A percentile compares a stretch with the other conserved stretches of the same genome.
Evolutionary conservation across 2,797 vertebrate genomes (phyloP).

Genomic region (Lepilemur ruficaudatus): DNA sequence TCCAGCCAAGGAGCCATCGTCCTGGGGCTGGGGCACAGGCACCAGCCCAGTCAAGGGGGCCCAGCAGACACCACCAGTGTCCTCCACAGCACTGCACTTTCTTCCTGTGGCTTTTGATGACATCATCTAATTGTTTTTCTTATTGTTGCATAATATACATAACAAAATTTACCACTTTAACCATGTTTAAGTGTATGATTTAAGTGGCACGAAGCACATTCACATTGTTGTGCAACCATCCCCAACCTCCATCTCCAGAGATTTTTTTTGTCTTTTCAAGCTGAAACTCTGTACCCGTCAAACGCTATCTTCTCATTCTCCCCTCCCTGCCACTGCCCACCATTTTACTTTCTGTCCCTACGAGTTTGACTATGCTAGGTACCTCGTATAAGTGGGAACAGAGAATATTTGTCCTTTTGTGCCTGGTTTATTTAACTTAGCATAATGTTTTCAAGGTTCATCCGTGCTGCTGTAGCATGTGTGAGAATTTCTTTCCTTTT

Average conservation of each 20-base stretch:
- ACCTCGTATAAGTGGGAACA: not conserved
- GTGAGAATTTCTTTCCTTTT: not conserved
- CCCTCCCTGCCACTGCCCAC: rapidly evolving
- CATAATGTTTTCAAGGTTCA: not conserved
- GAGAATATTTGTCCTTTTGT: not conserved
- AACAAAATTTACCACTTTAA: not conserved
- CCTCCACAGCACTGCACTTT: not conserved
- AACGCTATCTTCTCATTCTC: not conserved
- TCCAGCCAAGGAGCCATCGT: not conserved
- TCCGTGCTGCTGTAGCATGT: not conserved
- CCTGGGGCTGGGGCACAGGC: too few relatives aligned
- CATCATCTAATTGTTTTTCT: not conserved
- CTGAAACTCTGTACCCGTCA: not conserved
- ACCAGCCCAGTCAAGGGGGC: not conserved
- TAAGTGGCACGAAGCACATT: not conserved
- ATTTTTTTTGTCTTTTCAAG: not conserved
- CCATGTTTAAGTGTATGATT: not conserved
- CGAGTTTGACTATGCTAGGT: not conserved
- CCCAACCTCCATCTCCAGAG: not conserved
- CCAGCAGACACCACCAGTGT: not conserved
- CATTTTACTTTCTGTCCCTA: not conserved
- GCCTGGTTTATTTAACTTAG: not conserved
- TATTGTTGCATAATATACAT: not conserved
- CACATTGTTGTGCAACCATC: not conserved
- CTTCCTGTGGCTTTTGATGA: not conserved